Conservation (phyloP, 2,797 vertebrate species). For the Falco berigora region DNA sequence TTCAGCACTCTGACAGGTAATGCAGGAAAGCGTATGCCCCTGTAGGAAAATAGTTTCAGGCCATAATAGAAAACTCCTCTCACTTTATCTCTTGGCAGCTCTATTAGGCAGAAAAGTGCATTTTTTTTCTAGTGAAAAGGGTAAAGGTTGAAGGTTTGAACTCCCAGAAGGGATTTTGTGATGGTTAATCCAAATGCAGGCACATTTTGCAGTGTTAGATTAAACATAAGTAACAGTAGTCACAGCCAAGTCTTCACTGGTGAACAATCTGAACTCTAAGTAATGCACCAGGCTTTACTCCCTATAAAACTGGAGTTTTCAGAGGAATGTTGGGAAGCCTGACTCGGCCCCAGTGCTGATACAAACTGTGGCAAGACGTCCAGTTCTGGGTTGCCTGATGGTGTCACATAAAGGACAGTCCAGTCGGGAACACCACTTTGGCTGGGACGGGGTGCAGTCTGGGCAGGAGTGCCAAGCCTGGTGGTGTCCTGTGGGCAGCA, state of each 20-base stretch:
- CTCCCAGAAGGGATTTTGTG: not conserved
- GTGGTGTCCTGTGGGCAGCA: not conserved
- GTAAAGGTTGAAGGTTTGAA: not conserved
- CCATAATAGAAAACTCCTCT: rapidly evolving
- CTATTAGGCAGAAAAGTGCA: not conserved
- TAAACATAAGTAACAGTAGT: not conserved
- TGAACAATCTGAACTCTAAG: not conserved
- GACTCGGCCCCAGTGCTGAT: not conserved
- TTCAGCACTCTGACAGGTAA: constrained; percentile 66
- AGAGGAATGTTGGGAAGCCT: rapidly evolving
- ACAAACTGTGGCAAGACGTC: not conserved
- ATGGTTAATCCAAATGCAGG: not conserved
- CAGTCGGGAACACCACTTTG: rapidly evolving
- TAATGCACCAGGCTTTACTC: rapidly evolving
- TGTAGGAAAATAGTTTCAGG: not conserved
- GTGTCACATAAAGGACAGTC: not conserved
- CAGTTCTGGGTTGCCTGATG: not conserved
- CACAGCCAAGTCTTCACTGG: not conserved
- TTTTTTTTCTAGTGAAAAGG: not conserved
- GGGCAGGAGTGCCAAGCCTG: not conserved
- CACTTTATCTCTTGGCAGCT: not conserved
- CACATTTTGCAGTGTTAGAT: not conserved
- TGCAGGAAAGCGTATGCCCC: rapidly evolving
- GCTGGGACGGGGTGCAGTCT: not conserved
- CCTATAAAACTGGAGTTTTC: not conserved